Evolutionary conservation across 2,888 invertebrate species (phyloP), one percentile per base, ranked within the genome.

Genomic region (Ichneumoninae sp.): DNA sequence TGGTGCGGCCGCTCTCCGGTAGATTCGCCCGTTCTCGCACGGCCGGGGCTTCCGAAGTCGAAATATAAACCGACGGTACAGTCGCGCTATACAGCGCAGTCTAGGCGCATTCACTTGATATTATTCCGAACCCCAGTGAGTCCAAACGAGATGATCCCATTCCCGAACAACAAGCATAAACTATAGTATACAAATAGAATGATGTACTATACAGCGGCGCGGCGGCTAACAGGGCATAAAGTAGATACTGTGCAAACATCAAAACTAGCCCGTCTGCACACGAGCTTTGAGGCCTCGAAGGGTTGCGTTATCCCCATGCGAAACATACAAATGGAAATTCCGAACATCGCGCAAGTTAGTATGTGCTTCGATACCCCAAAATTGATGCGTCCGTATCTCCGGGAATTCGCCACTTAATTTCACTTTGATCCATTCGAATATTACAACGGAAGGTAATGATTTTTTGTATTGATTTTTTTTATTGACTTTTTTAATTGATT

Each of bases 121-220:
- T 47, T 50, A 65, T 65, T 36, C 65, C 36, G 50, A 65, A 40
- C 65, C 33, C 60, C n/a, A 33, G 69, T 44, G 77, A 77, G 57
- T 57, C 44, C 69, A 47, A 77, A 69, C 71, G 70, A 36, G 71
- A 50, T 71, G 79, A 79, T 79, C 79, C 77, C 30, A 8, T 70
- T 47, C n/a, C 16, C 60, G 30, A 63, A 70, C 69, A 63, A 50
- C 33, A 8, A 47, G 69, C 10, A 44, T 30, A 50, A 70, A 70
- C 63, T 60, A 47, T 36, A n/a, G 50, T 75, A 19, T 65, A 65
- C 65, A 75, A 65, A 75, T 65, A 75, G 50, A 75, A 26, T 68
- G 40, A 5, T 44, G 30, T 22, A 33, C 19, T 10, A 19, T 30
- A 50, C 30, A 33, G 47, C 63, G 19, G 57, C 33, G 50, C n/a